Evolutionary conservation across 2,797 vertebrate genomes (phyloP).

Genomic region (Pipistrellus kuhlii): DNA sequence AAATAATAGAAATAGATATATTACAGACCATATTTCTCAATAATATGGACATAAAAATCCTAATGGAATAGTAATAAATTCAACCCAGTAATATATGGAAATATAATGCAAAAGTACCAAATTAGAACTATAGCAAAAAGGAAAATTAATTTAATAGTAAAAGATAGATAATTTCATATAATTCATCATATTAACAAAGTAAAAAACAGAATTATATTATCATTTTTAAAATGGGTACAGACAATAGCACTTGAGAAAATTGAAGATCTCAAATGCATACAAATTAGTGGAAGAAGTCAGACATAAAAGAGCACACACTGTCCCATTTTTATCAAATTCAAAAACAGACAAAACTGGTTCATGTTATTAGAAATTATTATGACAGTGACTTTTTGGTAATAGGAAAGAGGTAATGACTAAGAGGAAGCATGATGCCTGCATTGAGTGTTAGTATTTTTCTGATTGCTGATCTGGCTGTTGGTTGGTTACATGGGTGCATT

Average conservation of each 20-base stretch:
- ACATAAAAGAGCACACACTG: neutral
- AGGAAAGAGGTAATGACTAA: neutral
- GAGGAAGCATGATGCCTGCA: neutral
- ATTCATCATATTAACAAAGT: neutral
- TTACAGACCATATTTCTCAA: neutral
- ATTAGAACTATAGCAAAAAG: neutral
- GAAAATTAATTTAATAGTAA: slow-evolving; percentile 11
- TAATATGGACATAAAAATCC: neutral
- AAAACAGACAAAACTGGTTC: neutral
- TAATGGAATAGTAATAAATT: neutral
- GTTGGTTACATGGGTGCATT: neutral
- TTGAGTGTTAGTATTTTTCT: neutral
- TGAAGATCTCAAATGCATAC: neutral
- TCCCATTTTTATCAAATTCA: neutral
- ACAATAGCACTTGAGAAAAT: neutral
- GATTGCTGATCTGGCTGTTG: neutral
- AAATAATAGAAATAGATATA: neutral
- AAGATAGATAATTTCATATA: neutral
- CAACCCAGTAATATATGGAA: neutral
- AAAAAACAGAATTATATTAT: neutral
- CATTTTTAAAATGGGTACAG: neutral
- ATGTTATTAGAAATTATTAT: neutral
- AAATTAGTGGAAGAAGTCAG: neutral
- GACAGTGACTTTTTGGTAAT: neutral
- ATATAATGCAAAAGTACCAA: neutral